These are phyloP conservation scores for Zaprionus africanus DNA, from an alignment of 1,140 invertebrate genomes.

Conservation along the genomic window DNA sequence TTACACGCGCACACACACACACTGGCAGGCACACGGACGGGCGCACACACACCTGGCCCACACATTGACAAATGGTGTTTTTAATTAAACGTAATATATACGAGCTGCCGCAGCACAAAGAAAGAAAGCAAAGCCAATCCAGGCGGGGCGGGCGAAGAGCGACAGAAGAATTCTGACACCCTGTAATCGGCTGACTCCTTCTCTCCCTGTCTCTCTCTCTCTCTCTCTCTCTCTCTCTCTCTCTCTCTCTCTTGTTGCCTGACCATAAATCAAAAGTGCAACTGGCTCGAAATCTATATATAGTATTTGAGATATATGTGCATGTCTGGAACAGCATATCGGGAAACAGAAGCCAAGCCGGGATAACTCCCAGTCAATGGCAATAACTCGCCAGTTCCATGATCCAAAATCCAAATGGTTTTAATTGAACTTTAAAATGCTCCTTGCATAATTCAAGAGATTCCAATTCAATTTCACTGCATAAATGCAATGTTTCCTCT, in stretches of 20 bases:
- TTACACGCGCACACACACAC: conserved; percentile 4
- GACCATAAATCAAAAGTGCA: conserved; percentile 5
- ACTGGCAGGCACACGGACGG: neutral
- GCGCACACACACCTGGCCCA: neutral
- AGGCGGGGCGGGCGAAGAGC: neutral
- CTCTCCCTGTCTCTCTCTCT: neutral
- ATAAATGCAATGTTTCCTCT: neutral
- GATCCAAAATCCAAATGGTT: neutral
- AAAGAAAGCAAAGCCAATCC: neutral
- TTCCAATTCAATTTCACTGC: neutral
- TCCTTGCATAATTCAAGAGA: neutral
- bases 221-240: neutral
- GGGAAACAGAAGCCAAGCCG: neutral
- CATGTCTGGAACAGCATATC: neutral
- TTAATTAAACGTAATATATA: conserved; percentile 10
- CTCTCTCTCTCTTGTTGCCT: neutral
- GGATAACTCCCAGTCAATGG: neutral
- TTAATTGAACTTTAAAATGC: neutral
- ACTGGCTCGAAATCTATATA: neutral
- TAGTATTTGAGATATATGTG: neutral
- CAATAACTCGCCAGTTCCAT: neutral
- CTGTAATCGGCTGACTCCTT: neutral
- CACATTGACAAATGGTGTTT: conserved; percentile 12
- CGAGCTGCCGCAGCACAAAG: neutral
- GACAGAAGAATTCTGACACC: neutral